These are phyloP conservation scores for Atrichornis clamosus DNA, from an alignment of 2,113 vertebrate genomes.

Conservation along the genomic window DNA sequence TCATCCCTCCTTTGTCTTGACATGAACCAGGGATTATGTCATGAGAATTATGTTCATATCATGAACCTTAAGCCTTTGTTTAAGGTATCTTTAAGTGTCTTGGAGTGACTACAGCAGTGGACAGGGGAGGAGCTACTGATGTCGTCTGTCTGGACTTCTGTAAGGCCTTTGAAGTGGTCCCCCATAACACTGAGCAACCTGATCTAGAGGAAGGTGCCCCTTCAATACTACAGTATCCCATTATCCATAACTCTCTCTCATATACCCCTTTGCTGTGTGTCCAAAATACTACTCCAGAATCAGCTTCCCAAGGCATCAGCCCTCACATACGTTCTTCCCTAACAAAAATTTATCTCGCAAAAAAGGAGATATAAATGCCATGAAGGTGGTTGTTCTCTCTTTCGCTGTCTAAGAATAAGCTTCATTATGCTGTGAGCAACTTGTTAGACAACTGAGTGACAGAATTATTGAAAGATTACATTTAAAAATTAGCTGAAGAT, in stretches of 20 bases:
- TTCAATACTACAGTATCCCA: not conserved
- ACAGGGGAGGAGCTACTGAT: not conserved
- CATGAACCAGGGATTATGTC: not conserved
- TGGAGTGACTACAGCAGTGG: not conserved
- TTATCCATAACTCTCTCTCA: not conserved
- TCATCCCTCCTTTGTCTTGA: not conserved
- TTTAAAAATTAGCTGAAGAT: constrained; percentile 24
- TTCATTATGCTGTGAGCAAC: not conserved
- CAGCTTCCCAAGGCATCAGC: not conserved
- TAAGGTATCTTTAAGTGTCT: not conserved
- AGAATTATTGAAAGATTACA: constrained; percentile 18
- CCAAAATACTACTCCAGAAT: not conserved
- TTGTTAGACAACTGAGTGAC: constrained; percentile 38
- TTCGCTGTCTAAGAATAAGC: constrained; percentile 6
- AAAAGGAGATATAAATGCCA: not conserved
- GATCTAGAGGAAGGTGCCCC: not conserved
- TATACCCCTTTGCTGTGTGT: not conserved
- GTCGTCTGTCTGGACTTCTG: not conserved
- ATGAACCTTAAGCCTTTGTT: too few relatives aligned
- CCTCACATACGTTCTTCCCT: not conserved
- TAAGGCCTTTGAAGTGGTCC: not conserved
- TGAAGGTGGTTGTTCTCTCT: not conserved
- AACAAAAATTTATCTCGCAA: not conserved
- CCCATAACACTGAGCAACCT: not conserved
- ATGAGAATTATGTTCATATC: too few relatives aligned